These are phyloP conservation scores for Drosophila nigrodunni DNA, from an alignment of 1,140 invertebrate genomes.

Conservation along the genomic window DNA sequence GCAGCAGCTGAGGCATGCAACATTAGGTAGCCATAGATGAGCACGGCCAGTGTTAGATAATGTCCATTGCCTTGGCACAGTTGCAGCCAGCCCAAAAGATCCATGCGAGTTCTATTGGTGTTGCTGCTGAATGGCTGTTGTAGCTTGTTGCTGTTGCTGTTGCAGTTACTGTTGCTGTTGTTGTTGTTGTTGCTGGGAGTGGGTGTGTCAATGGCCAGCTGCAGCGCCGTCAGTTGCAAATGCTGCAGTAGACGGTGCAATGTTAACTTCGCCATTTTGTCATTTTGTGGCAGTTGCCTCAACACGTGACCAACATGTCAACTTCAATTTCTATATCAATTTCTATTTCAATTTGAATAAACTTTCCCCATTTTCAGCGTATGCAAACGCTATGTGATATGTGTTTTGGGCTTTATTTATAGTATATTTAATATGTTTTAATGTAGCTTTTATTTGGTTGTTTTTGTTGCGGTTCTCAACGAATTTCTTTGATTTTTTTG, in stretches of 20 bases:
- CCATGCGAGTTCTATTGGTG: conserved; percentile 54
- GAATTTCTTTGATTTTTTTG: conserved; percentile 43
- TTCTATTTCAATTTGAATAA: conserved; percentile 7
- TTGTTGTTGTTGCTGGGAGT: conserved; percentile 46
- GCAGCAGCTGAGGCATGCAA: conserved; percentile 59
- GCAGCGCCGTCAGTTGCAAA: conserved; percentile 65
- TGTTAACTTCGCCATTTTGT: conserved; percentile 78
- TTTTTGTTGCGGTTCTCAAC: conserved; percentile 26
- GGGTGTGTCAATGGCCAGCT: conserved; percentile 51
- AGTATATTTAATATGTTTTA: conserved; percentile 13
- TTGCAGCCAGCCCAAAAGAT: conserved; percentile 60
- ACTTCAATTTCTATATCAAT: too few species aligned
- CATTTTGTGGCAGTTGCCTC: conserved; percentile 59
- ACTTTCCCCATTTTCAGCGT: conserved; percentile 73
- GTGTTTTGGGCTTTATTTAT: conserved; percentile 14
- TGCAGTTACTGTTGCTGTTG: conserved; percentile 27
- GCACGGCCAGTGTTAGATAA: conserved; percentile 57
- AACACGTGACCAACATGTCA: conserved; percentile 58
- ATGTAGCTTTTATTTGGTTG: conserved; percentile 21
- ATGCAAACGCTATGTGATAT: conserved; percentile 31
- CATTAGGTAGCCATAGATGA: conserved; percentile 77
- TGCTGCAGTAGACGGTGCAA: conserved; percentile 71
- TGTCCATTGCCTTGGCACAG: conserved; percentile 61
- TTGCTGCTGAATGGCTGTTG: conserved; percentile 42
- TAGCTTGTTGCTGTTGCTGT: conserved; percentile 25